Evolutionary conservation across 2,888 invertebrate genomes (phyloP), one percentile per base, ranked within the genome.

Genomic region (Luperina nickerlii): DNA sequence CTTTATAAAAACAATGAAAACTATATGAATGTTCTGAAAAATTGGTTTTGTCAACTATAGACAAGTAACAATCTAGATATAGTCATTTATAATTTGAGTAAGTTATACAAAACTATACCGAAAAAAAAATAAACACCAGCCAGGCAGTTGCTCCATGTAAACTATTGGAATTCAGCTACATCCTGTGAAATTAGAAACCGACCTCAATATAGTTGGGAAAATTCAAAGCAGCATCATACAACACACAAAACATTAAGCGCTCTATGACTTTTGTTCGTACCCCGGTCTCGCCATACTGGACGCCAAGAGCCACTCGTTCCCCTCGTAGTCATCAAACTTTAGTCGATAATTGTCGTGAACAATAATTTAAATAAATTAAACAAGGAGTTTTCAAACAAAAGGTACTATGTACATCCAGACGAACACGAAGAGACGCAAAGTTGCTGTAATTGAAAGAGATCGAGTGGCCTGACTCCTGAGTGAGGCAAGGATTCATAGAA

Each of bases 361-460:
- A 89, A 88, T 88, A 77, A 88, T 86, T 86, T 88, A 78, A 89
- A 88, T 79, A 89, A 89, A 89, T 88, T 82, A 81, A 81, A 78
- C 85, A 79, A 84, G 60, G 70, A 74, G 38, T 79, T 89, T 74
- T 27, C 60, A 74, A 79, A 85, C 74, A 79, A 84, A 82, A 81
- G 71, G 71, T 67, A 71, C 60, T 67, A 32, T 32, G 32, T 32
- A 15, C 15, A 32, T 27, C 2, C 9, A 77, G 71, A 66, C 62
- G 38, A 42, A 62, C 77, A 74, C 77, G 38, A 51, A 62, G 83
- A 74, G 74, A 65, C 45, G 48, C 70, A 63, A 70, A 84, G 72
- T 72, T 78, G 18, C 38, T 27, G 69, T 72, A 42, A 67, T 78
- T 83, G 76, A 71, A 70, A 63, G 65, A 81, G 70, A 83, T 83